Conservation (phyloP, 2,113 vertebrate genomes). For the Poeciliopsis prolifica region DNA sequence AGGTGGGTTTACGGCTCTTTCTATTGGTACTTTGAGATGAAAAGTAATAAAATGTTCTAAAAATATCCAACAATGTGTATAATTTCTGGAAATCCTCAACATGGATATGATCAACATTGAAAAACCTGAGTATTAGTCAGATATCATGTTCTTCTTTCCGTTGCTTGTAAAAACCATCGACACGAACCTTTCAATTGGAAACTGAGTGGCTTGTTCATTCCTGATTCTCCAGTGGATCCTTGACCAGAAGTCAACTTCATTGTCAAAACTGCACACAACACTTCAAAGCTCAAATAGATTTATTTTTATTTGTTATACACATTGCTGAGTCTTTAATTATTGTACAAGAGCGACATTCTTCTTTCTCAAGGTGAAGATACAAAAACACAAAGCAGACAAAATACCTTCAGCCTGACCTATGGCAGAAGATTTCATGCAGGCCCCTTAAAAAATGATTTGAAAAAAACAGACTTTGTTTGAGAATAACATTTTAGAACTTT, state of each 20-base stretch:
- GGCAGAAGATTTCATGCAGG: not conserved
- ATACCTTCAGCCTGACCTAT: not conserved
- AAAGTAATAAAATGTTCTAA: too few species aligned
- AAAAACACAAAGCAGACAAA: not conserved
- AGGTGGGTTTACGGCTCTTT: too few species aligned
- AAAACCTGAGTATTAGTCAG: too few species aligned
- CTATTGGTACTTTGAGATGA: too few species aligned
- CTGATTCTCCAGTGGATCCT: not conserved
- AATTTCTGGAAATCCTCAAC: too few species aligned
- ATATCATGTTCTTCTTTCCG: too few species aligned
- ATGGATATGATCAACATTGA: too few species aligned
- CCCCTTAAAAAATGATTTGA: not conserved
- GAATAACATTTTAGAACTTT: not conserved
- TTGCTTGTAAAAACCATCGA: not conserved
- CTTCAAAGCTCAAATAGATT: too few species aligned
- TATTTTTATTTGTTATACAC: not conserved
- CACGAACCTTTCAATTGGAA: not conserved
- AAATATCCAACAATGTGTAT: too few species aligned
- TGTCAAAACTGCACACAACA: not conserved
- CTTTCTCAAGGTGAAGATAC: not conserved
- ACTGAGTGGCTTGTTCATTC: not conserved
- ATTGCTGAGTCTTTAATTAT: not conserved
- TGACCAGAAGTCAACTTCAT: not conserved
- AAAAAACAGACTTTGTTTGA: not conserved
- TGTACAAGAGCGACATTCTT: not conserved